phyloP scores from a whole-genome alignment of 2,888 invertebrate species.

The Hofmannophila pseudospretella region DNA sequence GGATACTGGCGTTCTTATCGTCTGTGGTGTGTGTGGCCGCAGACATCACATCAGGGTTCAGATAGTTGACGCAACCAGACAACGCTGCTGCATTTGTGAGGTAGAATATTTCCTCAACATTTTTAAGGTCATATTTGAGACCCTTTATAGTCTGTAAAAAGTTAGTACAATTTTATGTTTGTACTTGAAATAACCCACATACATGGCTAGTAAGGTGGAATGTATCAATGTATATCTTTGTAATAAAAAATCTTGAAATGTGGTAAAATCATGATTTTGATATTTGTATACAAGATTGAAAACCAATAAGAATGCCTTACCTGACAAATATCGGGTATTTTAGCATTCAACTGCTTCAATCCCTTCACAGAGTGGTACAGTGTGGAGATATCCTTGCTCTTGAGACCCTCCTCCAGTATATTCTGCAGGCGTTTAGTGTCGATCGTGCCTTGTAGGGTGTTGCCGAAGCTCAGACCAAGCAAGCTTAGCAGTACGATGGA shows the following conservation, averaged over 20 bases:
- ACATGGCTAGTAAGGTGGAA: too few relatives aligned
- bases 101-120: conserved; percentile 80
- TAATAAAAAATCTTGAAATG: too few relatives aligned
- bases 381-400: conserved; percentile 79
- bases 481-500: conserved; percentile 39
- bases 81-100: conserved; percentile 80
- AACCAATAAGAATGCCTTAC: too few relatives aligned
- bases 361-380: conserved; percentile 87
- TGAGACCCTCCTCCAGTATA: conserved; percentile 64
- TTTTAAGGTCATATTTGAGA: conserved; percentile 53
- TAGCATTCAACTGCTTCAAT: conserved; percentile 80
- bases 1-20: conserved; percentile 80
- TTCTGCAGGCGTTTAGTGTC: conserved; percentile 57
- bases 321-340: conserved; percentile 78
- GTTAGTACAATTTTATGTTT: background rate
- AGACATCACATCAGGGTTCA: conserved; percentile 67
- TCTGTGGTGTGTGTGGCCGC: conserved; percentile 79
- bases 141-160: conserved; percentile 46
- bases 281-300: too few relatives aligned
- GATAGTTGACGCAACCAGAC: conserved; percentile 69
- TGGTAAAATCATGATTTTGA: too few relatives aligned
- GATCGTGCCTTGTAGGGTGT: conserved; percentile 55
- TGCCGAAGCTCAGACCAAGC: conserved; percentile 43
- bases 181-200: too few relatives aligned
- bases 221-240: too few relatives aligned